A percentile compares a stretch with the other conserved stretches of the same genome.
Evolutionary conservation across 2,797 vertebrate species (phyloP).

Genomic region (Sebastes itinus): DNA sequence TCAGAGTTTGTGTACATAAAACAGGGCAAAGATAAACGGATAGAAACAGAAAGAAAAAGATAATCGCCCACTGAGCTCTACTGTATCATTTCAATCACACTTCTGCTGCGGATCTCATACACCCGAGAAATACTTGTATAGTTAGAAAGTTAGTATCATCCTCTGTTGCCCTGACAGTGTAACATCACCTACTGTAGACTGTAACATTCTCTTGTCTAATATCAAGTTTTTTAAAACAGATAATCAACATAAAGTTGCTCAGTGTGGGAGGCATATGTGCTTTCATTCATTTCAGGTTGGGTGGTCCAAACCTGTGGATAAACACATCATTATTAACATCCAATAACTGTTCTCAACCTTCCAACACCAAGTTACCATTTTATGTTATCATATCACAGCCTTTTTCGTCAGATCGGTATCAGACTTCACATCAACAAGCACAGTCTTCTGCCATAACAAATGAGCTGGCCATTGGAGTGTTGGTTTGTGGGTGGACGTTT

Average conservation of each 20-base stretch:
- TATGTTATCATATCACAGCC: not conserved
- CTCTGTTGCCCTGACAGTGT: not conserved
- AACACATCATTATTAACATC: slow-evolving; percentile 8
- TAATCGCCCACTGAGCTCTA: not conserved
- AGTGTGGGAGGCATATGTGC: not conserved
- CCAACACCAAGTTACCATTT: not conserved
- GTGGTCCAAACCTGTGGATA: slow-evolving; percentile 19
- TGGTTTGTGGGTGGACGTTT: not conserved
- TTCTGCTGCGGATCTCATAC: not conserved
- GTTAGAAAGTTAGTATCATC: not conserved
- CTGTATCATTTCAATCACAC: not conserved
- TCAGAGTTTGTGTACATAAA: not conserved
- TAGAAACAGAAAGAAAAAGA: not conserved
- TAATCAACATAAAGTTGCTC: not conserved
- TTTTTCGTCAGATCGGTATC: slow-evolving; percentile 18
- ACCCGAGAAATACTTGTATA: not conserved
- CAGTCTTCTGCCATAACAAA: slow-evolving; percentile 11
- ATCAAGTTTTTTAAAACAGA: not conserved
- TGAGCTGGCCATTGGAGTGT: not conserved
- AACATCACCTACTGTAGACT: not conserved
- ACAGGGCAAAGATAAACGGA: not conserved
- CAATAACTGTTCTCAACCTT: not conserved
- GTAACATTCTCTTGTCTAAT: not conserved
- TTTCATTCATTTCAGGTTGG: slow-evolving; percentile 3
- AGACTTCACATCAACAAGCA: slow-evolving; percentile 37